A percentile compares a stretch with the other conserved stretches of the same genome.
Conservation (phyloP, 2,888 invertebrate genomes). For the Therioaphis trifolii region DNA sequence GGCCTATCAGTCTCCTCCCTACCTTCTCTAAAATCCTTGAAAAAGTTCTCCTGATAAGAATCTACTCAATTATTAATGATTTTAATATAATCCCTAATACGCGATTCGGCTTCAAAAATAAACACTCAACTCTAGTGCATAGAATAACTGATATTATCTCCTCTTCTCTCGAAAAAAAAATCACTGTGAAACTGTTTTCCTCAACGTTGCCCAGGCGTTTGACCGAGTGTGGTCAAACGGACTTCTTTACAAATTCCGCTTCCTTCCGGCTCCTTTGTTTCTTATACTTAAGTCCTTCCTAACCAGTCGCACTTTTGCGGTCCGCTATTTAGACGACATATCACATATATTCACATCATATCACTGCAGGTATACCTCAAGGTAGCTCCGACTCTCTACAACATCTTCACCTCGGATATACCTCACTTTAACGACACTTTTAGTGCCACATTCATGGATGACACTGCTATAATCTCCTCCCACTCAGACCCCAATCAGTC, state of each 20-base stretch:
- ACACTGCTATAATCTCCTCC: background rate
- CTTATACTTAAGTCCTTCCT: background rate
- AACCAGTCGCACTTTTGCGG: background rate
- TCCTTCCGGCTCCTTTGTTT: slow-evolving; percentile 1
- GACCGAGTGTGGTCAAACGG: slow-evolving; percentile 47
- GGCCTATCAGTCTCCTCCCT: slow-evolving; percentile 57
- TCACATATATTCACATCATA: background rate
- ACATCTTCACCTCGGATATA: no score
- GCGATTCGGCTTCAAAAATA: slow-evolving; percentile 35
- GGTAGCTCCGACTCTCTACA: background rate
- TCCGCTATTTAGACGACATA: background rate
- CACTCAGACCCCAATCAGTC: background rate
- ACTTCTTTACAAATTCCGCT: slow-evolving; percentile 46
- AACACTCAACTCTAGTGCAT: slow-evolving; percentile 38
- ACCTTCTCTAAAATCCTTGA: slow-evolving; percentile 59
- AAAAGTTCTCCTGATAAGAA: slow-evolving; percentile 54
- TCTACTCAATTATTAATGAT: slow-evolving; percentile 39
- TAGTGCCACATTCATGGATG: background rate
- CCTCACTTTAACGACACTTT: background rate
- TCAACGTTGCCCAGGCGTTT: no score
- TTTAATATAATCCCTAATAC: slow-evolving; percentile 12
- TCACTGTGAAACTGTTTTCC: no score
- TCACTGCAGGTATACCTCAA: background rate
- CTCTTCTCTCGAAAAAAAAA: slow-evolving; percentile 35
- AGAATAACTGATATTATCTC: slow-evolving; percentile 32